A percentile compares a stretch with the other conserved stretches of the same genome.
Evolutionary conservation across 2,113 vertebrate genomes (phyloP).

Genomic region (Takifugu bimaculatus): DNA sequence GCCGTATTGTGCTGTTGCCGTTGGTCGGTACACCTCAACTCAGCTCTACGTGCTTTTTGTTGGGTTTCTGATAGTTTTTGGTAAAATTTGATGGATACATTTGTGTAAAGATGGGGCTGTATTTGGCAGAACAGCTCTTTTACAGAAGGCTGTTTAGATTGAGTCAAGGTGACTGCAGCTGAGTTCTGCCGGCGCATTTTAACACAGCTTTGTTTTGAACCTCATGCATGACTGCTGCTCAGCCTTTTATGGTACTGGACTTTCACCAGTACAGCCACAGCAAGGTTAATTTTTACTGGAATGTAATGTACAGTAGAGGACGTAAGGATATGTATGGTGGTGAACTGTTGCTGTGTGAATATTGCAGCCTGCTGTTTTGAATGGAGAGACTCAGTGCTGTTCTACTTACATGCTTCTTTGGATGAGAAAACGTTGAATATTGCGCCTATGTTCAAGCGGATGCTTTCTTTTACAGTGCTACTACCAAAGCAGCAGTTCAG

Average conservation of each 20-base stretch:
- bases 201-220: slow-evolving; percentile 60
- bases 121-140: background rate
- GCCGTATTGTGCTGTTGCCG: slow-evolving; percentile 42
- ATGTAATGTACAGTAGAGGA: slow-evolving; percentile 8
- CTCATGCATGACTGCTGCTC: slow-evolving; percentile 78
- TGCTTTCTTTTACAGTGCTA: slow-evolving; percentile 84
- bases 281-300: slow-evolving; percentile 31
- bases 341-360: too few relatives aligned
- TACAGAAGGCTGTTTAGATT: background rate
- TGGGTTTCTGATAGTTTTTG: background rate
- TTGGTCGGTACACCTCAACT: background rate
- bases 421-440: slow-evolving; percentile 59
- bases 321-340: background rate
- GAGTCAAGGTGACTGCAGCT: background rate
- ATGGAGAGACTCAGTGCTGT: too few relatives aligned
- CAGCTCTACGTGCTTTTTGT: background rate
- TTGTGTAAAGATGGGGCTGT: background rate
- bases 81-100: background rate
- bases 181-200: background rate
- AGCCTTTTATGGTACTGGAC: slow-evolving; percentile 62
- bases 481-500: slow-evolving; percentile 96
- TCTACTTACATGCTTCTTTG: slow-evolving; percentile 20
- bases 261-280: slow-evolving; percentile 42
- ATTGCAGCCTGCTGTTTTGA: too few relatives aligned
- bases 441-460: slow-evolving; percentile 66